Evolutionary conservation across 2,113 vertebrate genomes (phyloP).

Genomic region (Pelmatolapia mariae): DNA sequence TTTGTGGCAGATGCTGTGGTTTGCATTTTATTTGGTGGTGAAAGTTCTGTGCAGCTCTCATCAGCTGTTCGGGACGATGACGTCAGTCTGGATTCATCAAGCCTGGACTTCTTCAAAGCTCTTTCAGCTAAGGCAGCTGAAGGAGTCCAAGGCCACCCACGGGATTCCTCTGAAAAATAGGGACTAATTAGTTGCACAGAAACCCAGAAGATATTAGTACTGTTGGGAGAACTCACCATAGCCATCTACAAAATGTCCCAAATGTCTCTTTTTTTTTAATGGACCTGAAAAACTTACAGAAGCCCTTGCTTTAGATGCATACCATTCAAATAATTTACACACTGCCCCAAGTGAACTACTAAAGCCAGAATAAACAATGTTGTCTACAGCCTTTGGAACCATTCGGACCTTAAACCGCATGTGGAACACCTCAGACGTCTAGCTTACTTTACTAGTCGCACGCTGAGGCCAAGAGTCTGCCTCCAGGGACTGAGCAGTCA

Average conservation of each 20-base stretch:
- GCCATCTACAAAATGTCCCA: not conserved
- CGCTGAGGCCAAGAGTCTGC: slow-evolving; percentile 41
- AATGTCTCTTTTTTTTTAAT: not conserved
- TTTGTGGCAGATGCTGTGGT: not conserved
- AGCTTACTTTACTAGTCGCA: slow-evolving; percentile 47
- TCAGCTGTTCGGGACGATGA: not conserved
- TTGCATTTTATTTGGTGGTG: slow-evolving; percentile 20
- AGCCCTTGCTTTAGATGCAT: not conserved
- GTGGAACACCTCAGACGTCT: slow-evolving; percentile 58
- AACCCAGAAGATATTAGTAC: not conserved
- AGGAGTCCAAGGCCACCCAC: not conserved
- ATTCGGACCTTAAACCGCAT: slow-evolving; percentile 41
- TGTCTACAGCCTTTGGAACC: slow-evolving; percentile 38
- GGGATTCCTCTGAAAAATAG: not conserved
- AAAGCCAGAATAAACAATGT: slow-evolving; percentile 46
- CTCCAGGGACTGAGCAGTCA: slow-evolving; percentile 36
- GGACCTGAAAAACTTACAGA: not conserved
- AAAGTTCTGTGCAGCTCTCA: not conserved
- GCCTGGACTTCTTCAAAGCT: not conserved
- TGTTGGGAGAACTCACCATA: not conserved
- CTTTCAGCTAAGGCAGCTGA: not conserved
- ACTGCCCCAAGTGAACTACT: not conserved
- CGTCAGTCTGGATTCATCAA: not conserved
- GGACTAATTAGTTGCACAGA: not conserved
- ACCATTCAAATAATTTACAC: slow-evolving; percentile 28